These are phyloP conservation scores for Sinocyclocheilus grahami DNA, from an alignment of 2,113 vertebrate genomes.

Conservation along the genomic window DNA sequence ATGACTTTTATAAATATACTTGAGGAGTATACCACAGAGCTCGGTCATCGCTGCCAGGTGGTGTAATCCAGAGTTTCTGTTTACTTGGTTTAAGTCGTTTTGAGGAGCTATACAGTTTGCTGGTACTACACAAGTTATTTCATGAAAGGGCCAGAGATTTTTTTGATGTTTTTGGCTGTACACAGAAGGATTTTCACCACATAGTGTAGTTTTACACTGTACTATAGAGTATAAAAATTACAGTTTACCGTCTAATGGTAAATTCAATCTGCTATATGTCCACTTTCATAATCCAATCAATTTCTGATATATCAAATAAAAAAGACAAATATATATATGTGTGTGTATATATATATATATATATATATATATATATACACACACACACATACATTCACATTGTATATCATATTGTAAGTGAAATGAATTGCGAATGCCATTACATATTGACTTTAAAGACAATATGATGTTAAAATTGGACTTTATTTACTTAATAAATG, in stretches of 20 bases:
- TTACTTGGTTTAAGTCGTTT: neutral
- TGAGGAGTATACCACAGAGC: constrained; percentile 34
- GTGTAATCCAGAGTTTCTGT: constrained; percentile 23
- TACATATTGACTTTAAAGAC: neutral
- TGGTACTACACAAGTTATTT: neutral
- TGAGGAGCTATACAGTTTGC: neutral
- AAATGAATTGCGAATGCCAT: neutral
- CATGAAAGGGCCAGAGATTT: neutral
- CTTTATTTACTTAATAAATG: too few species aligned
- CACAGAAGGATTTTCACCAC: neutral
- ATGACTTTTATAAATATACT: constrained; percentile 43
- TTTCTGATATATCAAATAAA: neutral
- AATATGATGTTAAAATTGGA: too few species aligned
- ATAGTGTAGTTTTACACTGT: neutral
- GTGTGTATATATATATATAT: too few species aligned
- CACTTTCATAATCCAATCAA: too few species aligned
- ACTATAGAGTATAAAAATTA: neutral
- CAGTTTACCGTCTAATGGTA: neutral
- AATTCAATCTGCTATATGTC: neutral
- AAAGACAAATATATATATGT: neutral
- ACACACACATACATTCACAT: too few species aligned
- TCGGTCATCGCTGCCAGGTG: constrained; percentile 27
- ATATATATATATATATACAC: too few species aligned
- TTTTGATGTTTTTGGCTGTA: neutral
- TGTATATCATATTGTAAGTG: neutral